Evolutionary conservation across 2,113 vertebrate species (phyloP).

Genomic region (Apteryx mantelli): DNA sequence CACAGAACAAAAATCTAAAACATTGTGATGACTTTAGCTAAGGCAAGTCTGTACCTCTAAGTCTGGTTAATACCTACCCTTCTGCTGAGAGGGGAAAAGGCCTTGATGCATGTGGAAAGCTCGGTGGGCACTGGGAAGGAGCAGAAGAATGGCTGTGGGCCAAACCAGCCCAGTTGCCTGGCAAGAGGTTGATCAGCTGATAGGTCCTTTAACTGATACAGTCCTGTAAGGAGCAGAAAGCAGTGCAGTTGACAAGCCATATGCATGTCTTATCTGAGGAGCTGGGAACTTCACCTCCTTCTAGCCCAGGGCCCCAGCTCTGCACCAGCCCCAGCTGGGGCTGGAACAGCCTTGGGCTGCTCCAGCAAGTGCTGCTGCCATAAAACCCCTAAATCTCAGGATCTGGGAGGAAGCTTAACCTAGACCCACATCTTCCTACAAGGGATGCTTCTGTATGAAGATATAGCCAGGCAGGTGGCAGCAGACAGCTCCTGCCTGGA

Average conservation of each 20-base stretch:
- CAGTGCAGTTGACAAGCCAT: background rate
- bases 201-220: background rate
- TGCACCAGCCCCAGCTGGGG: background rate
- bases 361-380: background rate
- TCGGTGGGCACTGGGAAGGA: background rate
- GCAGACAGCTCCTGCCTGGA: background rate
- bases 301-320: background rate
- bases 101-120: background rate
- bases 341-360: background rate
- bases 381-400: background rate
- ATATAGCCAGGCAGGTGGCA: background rate
- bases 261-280: background rate
- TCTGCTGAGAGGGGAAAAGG: background rate
- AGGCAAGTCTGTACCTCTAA: background rate
- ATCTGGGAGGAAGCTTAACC: background rate
- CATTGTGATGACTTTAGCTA: background rate
- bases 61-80: background rate
- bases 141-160: background rate
- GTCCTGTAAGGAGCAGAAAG: background rate
- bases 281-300: background rate
- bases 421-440: accelerated
- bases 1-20: constrained; percentile 21
- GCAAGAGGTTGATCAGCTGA: background rate
- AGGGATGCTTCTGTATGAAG: background rate
- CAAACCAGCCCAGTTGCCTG: constrained; percentile 6